Base-by-base conservation (phyloP, 2,888 invertebrate genomes). In the Cerceris ruficornis region DNA sequence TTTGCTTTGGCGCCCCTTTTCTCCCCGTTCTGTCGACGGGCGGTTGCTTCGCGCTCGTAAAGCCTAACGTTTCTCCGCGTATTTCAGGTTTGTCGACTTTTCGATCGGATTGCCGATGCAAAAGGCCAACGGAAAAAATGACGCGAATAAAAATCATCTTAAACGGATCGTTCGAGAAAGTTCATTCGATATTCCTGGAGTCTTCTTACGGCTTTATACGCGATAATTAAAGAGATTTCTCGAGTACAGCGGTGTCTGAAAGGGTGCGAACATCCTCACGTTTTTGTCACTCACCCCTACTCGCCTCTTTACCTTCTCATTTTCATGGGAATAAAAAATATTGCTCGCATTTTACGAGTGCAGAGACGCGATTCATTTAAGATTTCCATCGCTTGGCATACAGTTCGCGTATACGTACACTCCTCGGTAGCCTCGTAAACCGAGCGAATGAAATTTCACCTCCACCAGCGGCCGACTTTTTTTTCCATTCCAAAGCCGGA, bases 61-160 rank as follows among this genome's bases (percentile, higher is more conserved):
- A 77, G 62, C 14, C 75, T 77, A 71, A 75, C 78, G 75, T 81
- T 73, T 75, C 54, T 59, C 62, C 65, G 70, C 76, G 69, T 80
- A 75, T 76, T 80, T 79, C 80, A 69, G 60, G 68, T 55, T 69
- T 66, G 28, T 59, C 72, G 42, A 43, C 62, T 68, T 69, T 64
- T 13, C 68, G 69, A 82, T 69, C 72, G 64, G 71, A 41, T 11
- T 28, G 50, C n/a, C 59, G 54, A 69, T 49, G 69, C 46, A 5
- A 41, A 65, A 70, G 57, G 57, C 58, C 52, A 61, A 72, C 62
- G 64, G 8, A 6, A 7, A 55, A 75, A 75, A 73, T 75, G 66
- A 69, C 66, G 52, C 69, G 69, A 66, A 69, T 69, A 75, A 77
- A 77, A 46, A 69, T 77, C 75, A 46, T 17, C 65, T 59, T 68